These are phyloP conservation scores for Ailuropoda melanoleuca DNA, from an alignment of 2,113 vertebrate genomes.

Conservation along the genomic window DNA sequence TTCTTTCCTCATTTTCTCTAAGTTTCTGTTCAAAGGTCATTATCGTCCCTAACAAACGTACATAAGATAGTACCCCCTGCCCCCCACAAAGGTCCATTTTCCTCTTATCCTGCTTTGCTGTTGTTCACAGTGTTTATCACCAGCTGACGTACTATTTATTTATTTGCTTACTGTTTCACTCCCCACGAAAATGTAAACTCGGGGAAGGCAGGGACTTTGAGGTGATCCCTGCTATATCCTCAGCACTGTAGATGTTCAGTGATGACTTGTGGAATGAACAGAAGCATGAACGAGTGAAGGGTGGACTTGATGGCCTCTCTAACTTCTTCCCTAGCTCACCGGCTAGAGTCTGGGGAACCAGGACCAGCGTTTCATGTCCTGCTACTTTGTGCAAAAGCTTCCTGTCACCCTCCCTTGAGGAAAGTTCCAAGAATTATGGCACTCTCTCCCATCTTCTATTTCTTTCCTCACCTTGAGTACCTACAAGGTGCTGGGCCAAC, in stretches of 20 bases:
- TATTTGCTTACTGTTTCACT: neutral
- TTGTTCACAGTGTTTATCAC: neutral
- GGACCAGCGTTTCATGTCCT: neutral
- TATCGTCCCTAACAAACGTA: neutral
- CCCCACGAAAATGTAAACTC: neutral
- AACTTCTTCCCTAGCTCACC: neutral
- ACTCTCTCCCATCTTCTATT: slow-evolving; percentile 4
- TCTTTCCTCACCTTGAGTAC: neutral
- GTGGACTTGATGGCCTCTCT: neutral
- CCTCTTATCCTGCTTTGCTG: neutral
- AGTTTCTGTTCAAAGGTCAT: slow-evolving; percentile 3
- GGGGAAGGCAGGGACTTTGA: neutral
- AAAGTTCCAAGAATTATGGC: slow-evolving; percentile 37
- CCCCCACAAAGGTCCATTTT: neutral
- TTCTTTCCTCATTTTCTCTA: neutral
- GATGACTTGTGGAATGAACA: neutral
- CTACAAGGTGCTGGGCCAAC: neutral
- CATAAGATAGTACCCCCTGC: neutral
- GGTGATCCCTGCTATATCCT: neutral
- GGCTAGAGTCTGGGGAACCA: neutral
- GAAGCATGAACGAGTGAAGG: neutral
- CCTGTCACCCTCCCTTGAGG: neutral
- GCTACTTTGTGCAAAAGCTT: neutral
- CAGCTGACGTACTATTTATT: neutral
- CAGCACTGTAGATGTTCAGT: neutral